Percentiles rank a stretch among this genome's conserved stretches.
Evolutionary conservation across 2,888 invertebrate species (phyloP).

Genomic region (Amaurobius ferox): DNA sequence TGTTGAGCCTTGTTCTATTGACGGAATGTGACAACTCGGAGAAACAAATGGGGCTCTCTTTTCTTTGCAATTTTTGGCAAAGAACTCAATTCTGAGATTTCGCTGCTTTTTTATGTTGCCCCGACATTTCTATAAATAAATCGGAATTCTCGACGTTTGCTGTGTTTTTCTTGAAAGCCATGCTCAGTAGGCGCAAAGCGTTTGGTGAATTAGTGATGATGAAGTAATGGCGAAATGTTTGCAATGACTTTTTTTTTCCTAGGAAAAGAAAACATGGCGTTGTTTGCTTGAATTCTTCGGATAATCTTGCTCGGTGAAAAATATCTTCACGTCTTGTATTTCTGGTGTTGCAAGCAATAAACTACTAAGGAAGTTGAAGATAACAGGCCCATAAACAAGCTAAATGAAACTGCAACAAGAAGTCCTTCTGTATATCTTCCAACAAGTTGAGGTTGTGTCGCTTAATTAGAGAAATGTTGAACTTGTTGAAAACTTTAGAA

Average conservation of each 20-base stretch:
- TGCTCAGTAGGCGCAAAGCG: slow-evolving; percentile 14
- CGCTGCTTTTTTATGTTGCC: not conserved
- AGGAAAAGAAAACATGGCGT: not conserved
- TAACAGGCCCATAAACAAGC: too few species aligned
- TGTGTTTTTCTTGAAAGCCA: not conserved
- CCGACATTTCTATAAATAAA: slow-evolving; percentile 13
- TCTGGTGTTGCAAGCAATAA: too few species aligned
- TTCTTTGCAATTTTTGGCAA: slow-evolving; percentile 41
- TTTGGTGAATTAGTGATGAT: slow-evolving; percentile 8
- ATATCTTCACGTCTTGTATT: too few species aligned
- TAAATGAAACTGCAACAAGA: too few species aligned
- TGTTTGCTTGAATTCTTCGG: not conserved
- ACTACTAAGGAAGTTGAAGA: too few species aligned
- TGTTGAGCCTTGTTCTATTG: slow-evolving; percentile 66
- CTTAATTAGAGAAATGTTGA: too few species aligned
- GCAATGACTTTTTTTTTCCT: not conserved
- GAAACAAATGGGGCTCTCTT: slow-evolving; percentile 50
- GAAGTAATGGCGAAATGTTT: slow-evolving; percentile 1
- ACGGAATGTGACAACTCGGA: slow-evolving; percentile 56
- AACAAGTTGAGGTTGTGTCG: too few species aligned
- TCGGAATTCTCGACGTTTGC: not conserved
- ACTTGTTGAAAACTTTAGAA: too few species aligned
- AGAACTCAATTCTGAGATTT: slow-evolving; percentile 18
- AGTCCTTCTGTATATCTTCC: too few species aligned
- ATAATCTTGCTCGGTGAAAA: too few species aligned